Base-by-base conservation (phyloP, 2,888 invertebrate species). In the Plagodis dolabraria region DNA sequence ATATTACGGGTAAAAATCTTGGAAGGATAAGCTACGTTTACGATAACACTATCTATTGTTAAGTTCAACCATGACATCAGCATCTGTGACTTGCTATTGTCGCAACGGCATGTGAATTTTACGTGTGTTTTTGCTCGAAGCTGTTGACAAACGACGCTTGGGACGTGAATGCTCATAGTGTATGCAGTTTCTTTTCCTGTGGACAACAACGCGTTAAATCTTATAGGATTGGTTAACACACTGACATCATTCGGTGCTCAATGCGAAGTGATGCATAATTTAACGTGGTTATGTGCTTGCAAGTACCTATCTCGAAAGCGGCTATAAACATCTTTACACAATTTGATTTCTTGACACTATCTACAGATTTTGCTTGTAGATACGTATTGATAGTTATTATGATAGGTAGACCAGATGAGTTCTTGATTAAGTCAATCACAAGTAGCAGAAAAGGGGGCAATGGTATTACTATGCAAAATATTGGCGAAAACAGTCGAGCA, bases 1-100 rank as follows among this genome's bases (percentile, higher is more conserved):
- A 22, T 22, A 22, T 2, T 4, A 22, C 2, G 4, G 22, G 9
- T 33, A 22, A 42, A 44, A 38, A 38, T 9, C 9, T 6, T 11
- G 7, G 6, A 12, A 12, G 10, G 22, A 22, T 22, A 22, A 22
- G 22, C 22, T 22, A 22, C 4, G 22, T 12, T 12, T 1, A 6
- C 46, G 33, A 47, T 6, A n/a, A n/a, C 33, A 11, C 33, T 46
- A 50, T 7, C 45, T 46, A 56, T 50, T 56, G 56, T 56, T 55
- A 46, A 12, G 5, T 52, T 40, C 22, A 52, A 36, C 57, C 47
- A 12, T 57, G 57, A 57, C 57, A 57, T 42, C 42, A 57, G 35
- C 42, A 7, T 22, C 33, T n/a, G 40, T 48, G 48, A 33, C 47
- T 43, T 1, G 48, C 7, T 33, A 45, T 52, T 52, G 47, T 57